Base-by-base conservation (phyloP, 2,797 vertebrate species). In the Myiothlypis coronata region DNA sequence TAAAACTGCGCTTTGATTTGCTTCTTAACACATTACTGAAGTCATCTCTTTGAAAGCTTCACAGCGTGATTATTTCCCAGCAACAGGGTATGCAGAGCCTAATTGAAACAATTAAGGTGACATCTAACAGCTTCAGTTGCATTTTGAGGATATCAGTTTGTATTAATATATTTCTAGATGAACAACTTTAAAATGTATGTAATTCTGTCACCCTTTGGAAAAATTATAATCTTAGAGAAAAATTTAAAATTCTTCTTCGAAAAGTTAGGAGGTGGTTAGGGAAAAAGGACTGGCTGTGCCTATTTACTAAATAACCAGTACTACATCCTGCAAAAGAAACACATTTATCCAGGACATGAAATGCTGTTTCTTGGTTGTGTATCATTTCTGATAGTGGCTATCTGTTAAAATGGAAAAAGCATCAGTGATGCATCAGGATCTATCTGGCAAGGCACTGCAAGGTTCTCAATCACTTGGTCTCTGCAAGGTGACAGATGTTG, bases 391-490 rank as follows among this genome's bases (percentile, higher is more conserved):
- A 93, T 71, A 83, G 60, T 18, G 11, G 18, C 74, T 96, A 80
- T 94, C 75, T 94, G 56, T 90, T 94, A 86, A 76, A 89, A 91
- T 74, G 75, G 87, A 95, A 95, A 95, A 93, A 46, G 35, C 92
- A 94, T 91, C 85, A 91, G 52, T 12, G 60, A 93, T 85, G 71
- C 77, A 47, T 95, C 91, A 96, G 83, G 80, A 87, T 60, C 82
- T 87, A 74, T 95, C 90, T 74, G 34, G 71, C 56, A 82, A 83
- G 43, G 75, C 53, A 81, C 79, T 67, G 21, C 35, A 44, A 94
- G 72, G 63, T 89, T 89, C 92, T 95, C 91, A 83, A 76, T 95
- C 92, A 92, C 70, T 85, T 15, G 6, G 65, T 41, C 91, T 79
- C 87, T 88, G 79, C 82, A 88, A 94, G 90, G 77, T 92, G 93